Base-by-base conservation (phyloP, 2,797 vertebrate genomes). In the Molothrus ater region DNA sequence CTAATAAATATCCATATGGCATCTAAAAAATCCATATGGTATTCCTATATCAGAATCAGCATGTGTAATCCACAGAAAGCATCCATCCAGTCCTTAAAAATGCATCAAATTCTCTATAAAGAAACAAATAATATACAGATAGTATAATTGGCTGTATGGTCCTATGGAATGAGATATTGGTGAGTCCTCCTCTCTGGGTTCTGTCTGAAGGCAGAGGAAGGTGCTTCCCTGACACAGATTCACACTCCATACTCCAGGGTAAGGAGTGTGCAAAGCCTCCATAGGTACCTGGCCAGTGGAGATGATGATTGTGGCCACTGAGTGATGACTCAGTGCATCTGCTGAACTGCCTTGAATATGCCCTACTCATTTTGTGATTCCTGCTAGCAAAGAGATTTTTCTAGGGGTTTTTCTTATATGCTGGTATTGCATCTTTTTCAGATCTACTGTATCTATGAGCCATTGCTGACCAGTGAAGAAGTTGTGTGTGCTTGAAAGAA, bases 401-500 rank as follows among this genome's bases (percentile, higher is more conserved):
- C 26, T 12, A 43, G 34, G 43, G 6, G 3, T 17, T 83, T 92
- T 48, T 50, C 25, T 42, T 14, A 3, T 5, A 11, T 60, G 22
- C 11, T 65, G 1, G 19, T 74, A 16, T 17, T 48, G 14, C 8
- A 17, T 29, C 31, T 80, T 81, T 81, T 29, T 69, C 32, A 38
- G n/a, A 40, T 9, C 26, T 70, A 9, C 22, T 68, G 22, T 63
- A 6, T 61, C 15, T 48, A 60, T 0, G 0, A 38, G 31, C 6
- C 8, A 10, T 36, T 84, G 32, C 51, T 63, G 79, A 32, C 12
- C 43, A n/a, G 36, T 17, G 47, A 36, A n/a, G 47, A 36, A n/a
- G 31, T 32, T 78, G 26, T 28, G 32, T 51, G n/a, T 38, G 22
- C 34, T 92, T 75, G 84, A 94, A 96, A 95, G 88, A 93, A 92